phyloP scores from a whole-genome alignment of 2,888 invertebrate species.

The Nasonia oneida region DNA sequence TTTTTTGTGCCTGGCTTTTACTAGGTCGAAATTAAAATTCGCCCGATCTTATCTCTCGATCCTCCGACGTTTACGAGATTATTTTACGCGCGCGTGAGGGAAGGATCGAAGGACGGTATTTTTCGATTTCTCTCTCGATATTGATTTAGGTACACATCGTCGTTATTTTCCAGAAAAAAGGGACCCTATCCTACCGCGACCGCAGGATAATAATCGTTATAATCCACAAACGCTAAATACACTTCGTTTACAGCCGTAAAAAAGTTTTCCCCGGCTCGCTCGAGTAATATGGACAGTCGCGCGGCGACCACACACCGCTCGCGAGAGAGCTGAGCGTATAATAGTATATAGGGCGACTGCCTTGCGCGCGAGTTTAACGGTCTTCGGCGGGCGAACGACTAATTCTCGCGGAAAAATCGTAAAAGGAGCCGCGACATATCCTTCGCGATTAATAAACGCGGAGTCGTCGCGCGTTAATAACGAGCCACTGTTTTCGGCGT shows the following conservation, averaged over 20 bases:
- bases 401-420: conserved; percentile 41
- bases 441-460: conserved; percentile 46
- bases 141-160: background rate
- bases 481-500: conserved; percentile 35
- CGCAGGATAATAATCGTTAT: background rate
- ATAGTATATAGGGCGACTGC: background rate
- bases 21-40: conserved; percentile 5
- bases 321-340: background rate
- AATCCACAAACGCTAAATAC: conserved; percentile 44
- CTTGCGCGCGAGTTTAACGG: conserved; percentile 17
- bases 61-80: background rate
- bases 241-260: conserved; percentile 35
- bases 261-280: conserved; percentile 5
- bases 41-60: background rate
- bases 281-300: background rate
- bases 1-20: background rate
- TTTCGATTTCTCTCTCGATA: background rate
- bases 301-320: background rate
- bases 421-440: background rate
- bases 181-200: background rate
- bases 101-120: background rate
- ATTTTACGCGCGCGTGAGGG: background rate
- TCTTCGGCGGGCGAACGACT: background rate
- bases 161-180: background rate
- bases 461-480: background rate